Evolutionary conservation across 2,888 invertebrate species (phyloP).

Genomic region (Drosophila histrio): DNA sequence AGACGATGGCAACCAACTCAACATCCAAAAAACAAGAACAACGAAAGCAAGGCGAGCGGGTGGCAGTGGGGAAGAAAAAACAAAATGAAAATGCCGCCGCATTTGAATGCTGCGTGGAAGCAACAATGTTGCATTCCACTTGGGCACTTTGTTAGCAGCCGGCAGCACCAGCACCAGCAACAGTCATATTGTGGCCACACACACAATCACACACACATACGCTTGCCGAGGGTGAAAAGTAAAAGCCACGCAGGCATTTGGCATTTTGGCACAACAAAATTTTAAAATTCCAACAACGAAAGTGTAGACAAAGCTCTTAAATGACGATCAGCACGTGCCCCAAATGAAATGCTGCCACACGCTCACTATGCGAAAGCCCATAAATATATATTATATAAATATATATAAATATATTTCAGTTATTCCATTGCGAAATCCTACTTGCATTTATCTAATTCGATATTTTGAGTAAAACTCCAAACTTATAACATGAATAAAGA

Average conservation of each 20-base stretch:
- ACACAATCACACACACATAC: background rate
- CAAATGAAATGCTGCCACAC: slow-evolving; percentile 17
- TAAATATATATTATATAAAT: slow-evolving; percentile 12
- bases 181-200: slow-evolving; percentile 53
- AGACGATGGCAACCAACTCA: slow-evolving; percentile 45
- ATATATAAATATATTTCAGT: slow-evolving; percentile 13
- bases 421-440: background rate
- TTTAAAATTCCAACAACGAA: slow-evolving; percentile 73
- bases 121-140: slow-evolving; percentile 79
- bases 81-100: slow-evolving; percentile 67
- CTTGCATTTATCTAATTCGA: slow-evolving; percentile 1
- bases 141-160: slow-evolving; percentile 74
- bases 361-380: background rate
- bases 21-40: slow-evolving; percentile 35
- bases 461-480: background rate
- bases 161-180: slow-evolving; percentile 39
- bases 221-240: slow-evolving; percentile 50
- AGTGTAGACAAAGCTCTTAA: slow-evolving; percentile 71
- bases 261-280: slow-evolving; percentile 54
- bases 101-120: slow-evolving; percentile 76
- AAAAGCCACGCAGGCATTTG: slow-evolving; percentile 65
- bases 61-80: slow-evolving; percentile 16
- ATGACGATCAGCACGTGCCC: slow-evolving; percentile 75
- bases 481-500: background rate
- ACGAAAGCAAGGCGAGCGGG: slow-evolving; percentile 14